A percentile compares a stretch with the other conserved stretches of the same genome.
Conservation (phyloP, 2,888 invertebrate species). For the Gisinianus flammeolus region DNA sequence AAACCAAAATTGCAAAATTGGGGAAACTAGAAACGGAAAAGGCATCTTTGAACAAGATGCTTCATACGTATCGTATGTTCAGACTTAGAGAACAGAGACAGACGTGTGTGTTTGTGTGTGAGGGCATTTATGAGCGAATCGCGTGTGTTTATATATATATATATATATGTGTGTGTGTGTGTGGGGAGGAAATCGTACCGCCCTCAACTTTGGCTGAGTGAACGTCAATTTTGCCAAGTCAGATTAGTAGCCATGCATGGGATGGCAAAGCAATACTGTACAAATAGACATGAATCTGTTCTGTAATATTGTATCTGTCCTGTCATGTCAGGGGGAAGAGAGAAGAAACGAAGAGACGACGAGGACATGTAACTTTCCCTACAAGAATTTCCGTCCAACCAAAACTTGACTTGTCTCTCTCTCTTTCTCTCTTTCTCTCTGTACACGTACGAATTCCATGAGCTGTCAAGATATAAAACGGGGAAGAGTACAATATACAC, state of each 20-base stretch:
- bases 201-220: slow-evolving; percentile 36
- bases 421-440: slow-evolving; percentile 15
- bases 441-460: background rate
- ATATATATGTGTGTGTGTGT: background rate
- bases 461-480: background rate
- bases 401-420: background rate
- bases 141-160: background rate
- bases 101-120: too few species aligned
- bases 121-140: background rate
- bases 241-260: slow-evolving; percentile 40
- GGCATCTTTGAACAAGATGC: too few species aligned
- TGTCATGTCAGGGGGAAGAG: slow-evolving; percentile 19
- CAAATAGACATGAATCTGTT: slow-evolving; percentile 37
- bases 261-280: slow-evolving; percentile 34
- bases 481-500: background rate
- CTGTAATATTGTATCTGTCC: slow-evolving; percentile 38
- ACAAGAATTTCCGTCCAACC: slow-evolving; percentile 29
- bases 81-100: too few species aligned
- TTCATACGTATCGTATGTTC: too few species aligned
- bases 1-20: too few species aligned
- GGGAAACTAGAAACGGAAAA: too few species aligned
- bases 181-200: slow-evolving; percentile 31
- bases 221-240: slow-evolving; percentile 40
- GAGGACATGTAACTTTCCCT: slow-evolving; percentile 16
- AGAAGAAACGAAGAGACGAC: slow-evolving; percentile 26